Percentiles rank a stretch among this genome's conserved stretches.
Evolutionary conservation across 53 echinoderm and acorn worm species (phyloP).

Genomic region (Mesocentrotus franciscanus): DNA sequence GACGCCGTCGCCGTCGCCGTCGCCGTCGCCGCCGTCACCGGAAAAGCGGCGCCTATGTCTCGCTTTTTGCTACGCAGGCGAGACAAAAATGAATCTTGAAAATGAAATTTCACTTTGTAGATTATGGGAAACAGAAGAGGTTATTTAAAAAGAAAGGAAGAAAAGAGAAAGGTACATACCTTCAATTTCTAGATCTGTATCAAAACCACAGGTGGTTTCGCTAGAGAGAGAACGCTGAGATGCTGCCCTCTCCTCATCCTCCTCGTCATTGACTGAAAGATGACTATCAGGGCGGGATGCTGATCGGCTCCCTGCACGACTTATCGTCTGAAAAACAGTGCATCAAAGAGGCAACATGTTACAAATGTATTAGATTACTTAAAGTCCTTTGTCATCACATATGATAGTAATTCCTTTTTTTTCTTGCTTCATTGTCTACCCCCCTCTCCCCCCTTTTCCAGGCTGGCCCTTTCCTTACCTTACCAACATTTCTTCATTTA

Average conservation of each 20-base stretch:
- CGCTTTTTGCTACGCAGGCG: no score
- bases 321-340: constrained; percentile 80
- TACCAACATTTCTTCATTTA: no score
- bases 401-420: no score
- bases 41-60: no score
- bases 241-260: constrained; percentile 73
- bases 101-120: no score
- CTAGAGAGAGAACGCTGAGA: constrained; percentile 82
- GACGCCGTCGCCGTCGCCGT: no score
- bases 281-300: constrained; percentile 78
- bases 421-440: no score
- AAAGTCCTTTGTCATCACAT: no score
- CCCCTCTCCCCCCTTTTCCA: no score
- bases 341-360: not conserved
- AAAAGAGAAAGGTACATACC: constrained; percentile 66
- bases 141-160: not conserved
- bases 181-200: constrained; percentile 98
- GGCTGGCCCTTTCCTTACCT: no score
- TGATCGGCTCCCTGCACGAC: constrained; percentile 78
- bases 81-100: no score
- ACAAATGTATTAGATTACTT: not conserved
- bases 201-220: constrained; percentile 86
- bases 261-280: constrained; percentile 74
- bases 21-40: no score
- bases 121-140: not conserved